A percentile compares a stretch with the other conserved stretches of the same genome.
Evolutionary conservation across 64 coral and sea anemone genomes (phyloP).

Genomic region (Hydrozoanthus tunicans): DNA sequence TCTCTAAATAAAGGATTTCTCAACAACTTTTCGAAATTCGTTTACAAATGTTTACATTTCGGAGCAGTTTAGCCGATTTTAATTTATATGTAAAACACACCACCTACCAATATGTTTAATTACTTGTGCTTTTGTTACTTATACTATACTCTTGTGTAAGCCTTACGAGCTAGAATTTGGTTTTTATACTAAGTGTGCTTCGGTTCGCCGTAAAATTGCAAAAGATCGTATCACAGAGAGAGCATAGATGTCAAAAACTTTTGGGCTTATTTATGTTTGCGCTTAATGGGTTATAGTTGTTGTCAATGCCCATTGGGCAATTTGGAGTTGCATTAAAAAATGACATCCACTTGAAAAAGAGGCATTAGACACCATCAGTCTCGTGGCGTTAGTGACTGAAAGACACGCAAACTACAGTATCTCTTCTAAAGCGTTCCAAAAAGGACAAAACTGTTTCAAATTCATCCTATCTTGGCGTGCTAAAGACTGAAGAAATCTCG

Average conservation of each 20-base stretch:
- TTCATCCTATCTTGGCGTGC: not conserved
- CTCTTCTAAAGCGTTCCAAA: not conserved
- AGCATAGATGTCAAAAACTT: not conserved
- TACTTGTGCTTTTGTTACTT: not conserved
- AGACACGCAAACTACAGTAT: not conserved
- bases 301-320: not conserved
- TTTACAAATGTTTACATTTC: constrained; percentile 51
- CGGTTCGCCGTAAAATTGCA: too few species aligned
- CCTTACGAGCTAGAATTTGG: too few species aligned
- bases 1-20: not conserved
- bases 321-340: not conserved
- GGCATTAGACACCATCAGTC: too few species aligned
- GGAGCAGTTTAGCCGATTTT: not conserved
- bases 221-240: not conserved
- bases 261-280: not conserved
- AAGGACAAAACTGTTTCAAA: not conserved
- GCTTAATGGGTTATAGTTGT: not conserved
- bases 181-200: too few species aligned
- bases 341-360: too few species aligned
- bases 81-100: constrained; percentile 48
- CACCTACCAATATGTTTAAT: constrained; percentile 18
- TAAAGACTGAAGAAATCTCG: not conserved
- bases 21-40: not conserved
- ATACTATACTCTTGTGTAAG: too few species aligned
- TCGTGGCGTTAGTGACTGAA: not conserved